phyloP scores from a whole-genome alignment of 2,797 vertebrate species.

The Enteromius argenteus region DNA sequence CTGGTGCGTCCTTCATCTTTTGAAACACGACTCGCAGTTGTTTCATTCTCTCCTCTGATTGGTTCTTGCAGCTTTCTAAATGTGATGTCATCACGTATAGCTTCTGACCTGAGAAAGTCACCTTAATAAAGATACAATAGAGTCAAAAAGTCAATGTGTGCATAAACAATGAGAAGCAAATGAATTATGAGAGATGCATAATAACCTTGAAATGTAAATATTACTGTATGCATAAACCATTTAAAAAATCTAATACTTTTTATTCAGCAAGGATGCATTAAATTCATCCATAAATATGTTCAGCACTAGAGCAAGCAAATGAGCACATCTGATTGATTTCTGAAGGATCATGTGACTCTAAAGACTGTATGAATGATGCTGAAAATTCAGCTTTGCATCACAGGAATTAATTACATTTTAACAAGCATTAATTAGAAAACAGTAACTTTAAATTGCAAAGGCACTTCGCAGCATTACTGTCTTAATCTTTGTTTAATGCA shows the following conservation, averaged over 20 bases:
- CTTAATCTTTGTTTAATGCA: neutral
- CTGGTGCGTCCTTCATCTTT: slow-evolving; percentile 80
- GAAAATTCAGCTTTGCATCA: neutral
- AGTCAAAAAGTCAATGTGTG: neutral
- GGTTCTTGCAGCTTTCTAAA: slow-evolving; percentile 91
- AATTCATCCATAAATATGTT: neutral
- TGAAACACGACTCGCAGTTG: slow-evolving; percentile 84
- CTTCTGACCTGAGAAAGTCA: slow-evolving; percentile 81
- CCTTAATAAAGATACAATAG: slow-evolving; percentile 71
- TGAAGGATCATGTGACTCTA: neutral
- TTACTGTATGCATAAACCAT: neutral
- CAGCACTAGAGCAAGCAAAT: neutral
- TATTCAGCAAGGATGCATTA: neutral
- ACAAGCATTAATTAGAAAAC: neutral
- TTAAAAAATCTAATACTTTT: neutral
- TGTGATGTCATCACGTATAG: slow-evolving; percentile 95
- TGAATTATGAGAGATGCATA: neutral
- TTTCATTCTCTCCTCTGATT: slow-evolving; percentile 84
- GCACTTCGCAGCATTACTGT: neutral
- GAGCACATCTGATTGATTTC: neutral
- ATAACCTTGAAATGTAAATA: neutral
- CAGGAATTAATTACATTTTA: neutral
- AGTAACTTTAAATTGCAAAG: neutral
- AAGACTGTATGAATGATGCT: neutral
- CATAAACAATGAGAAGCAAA: neutral